Evolutionary conservation across 2,797 vertebrate genomes (phyloP).

Genomic region (Balearica regulorum): DNA sequence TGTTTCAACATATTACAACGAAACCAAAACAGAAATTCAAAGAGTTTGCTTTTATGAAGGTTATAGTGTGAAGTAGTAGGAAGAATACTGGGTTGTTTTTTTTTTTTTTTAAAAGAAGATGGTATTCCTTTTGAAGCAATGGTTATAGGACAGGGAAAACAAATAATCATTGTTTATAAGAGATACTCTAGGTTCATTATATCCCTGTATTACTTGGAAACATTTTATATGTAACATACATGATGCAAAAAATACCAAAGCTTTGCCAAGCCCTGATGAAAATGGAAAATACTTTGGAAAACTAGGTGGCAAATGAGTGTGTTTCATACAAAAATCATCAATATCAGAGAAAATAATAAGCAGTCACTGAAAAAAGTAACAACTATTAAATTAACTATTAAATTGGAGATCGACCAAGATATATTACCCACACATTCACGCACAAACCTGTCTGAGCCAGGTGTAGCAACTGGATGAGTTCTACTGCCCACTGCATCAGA

Average conservation of each 20-base stretch:
- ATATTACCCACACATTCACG: no score
- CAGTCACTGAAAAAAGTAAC: not conserved
- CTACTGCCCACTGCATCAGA: not conserved
- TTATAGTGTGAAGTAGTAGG: not conserved
- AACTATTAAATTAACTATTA: no score
- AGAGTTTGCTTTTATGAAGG: not conserved
- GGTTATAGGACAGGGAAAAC: not conserved
- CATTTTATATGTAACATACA: not conserved
- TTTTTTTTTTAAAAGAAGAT: not conserved
- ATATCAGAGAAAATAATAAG: not conserved
- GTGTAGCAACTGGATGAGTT: not conserved
- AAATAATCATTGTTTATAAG: not conserved
- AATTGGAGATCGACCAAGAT: not conserved
- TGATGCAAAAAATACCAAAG: not conserved
- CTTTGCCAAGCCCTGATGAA: not conserved
- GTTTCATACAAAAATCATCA: not conserved
- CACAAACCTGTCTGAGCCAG: not conserved
- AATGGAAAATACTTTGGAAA: not conserved
- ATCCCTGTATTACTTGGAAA: rapidly evolving
- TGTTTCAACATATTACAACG: not conserved
- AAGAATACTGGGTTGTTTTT: not conserved
- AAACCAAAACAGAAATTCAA: not conserved
- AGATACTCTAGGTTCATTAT: not conserved
- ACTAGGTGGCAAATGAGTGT: not conserved
- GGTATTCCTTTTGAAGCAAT: not conserved